A percentile compares a stretch with the other conserved stretches of the same genome.
These are phyloP conservation scores for Polietes domitor DNA, from an alignment of 2,888 invertebrate genomes.

Conservation along the genomic window DNA sequence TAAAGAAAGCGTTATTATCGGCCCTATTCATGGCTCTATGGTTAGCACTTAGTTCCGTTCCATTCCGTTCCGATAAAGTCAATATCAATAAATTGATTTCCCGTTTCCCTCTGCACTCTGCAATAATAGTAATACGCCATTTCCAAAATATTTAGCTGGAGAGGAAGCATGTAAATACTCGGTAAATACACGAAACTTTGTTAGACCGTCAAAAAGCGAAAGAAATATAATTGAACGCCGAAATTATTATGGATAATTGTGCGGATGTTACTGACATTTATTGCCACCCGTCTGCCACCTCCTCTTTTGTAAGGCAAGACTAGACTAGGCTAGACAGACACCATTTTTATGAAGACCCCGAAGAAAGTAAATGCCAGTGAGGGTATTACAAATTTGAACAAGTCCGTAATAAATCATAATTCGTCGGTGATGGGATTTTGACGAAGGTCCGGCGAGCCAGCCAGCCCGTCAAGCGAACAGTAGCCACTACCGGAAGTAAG, in stretches of 20 bases:
- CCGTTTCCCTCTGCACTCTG: conserved; percentile 47
- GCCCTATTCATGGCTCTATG: background rate
- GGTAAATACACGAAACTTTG: conserved; percentile 27
- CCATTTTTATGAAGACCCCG: conserved; percentile 22
- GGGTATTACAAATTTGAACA: conserved; percentile 33
- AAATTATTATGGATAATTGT: conserved; percentile 54
- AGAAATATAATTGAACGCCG: background rate
- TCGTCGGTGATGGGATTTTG: conserved; percentile 36
- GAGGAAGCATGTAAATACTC: conserved; percentile 44
- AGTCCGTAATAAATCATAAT: conserved; percentile 61
- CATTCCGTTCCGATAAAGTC: conserved; percentile 21
- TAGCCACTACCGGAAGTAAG: conserved; percentile 58
- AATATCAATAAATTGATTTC: conserved; percentile 62
- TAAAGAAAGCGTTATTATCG: conserved; percentile 10
- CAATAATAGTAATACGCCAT: conserved; percentile 25
- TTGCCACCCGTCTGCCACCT: conserved; percentile 6
- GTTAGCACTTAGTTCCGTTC: conserved; percentile 33
- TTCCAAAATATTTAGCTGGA: conserved; percentile 17
- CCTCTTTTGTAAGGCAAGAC: conserved; percentile 1
- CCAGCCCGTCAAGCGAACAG: conserved; percentile 13
- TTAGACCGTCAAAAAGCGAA: background rate
- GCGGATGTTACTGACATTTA: conserved; percentile 65
- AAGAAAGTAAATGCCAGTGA: conserved; percentile 37
- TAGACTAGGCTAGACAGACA: background rate
- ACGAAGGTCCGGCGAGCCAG: conserved; percentile 26